Percentiles rank a stretch among this genome's conserved stretches.
phyloP scores from a whole-genome alignment of 2,888 invertebrate genomes.

The Melangyna quadrimaculata region DNA sequence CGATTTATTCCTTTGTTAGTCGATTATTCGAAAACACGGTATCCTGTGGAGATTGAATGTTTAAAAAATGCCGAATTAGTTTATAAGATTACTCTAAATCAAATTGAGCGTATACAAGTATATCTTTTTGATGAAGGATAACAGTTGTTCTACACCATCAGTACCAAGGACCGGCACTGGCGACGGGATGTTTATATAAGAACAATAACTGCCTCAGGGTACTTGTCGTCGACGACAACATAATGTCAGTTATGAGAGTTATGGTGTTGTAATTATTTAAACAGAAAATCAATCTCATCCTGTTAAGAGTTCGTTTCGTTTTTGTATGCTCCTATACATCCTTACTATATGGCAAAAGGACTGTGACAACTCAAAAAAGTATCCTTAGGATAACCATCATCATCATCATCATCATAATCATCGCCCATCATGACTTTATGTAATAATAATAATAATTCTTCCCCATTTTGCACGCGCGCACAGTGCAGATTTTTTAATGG shows the following conservation, averaged over 20 bases:
- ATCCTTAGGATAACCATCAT: slow-evolving; percentile 25
- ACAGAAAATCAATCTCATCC: slow-evolving; percentile 51
- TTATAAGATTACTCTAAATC: slow-evolving; percentile 60
- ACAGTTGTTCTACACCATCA: slow-evolving; percentile 25
- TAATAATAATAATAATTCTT: slow-evolving; percentile 2
- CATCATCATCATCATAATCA: not conserved
- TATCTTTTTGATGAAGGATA: slow-evolving; percentile 42
- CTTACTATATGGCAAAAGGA: not conserved
- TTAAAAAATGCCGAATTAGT: slow-evolving; percentile 52
- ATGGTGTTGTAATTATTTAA: slow-evolving; percentile 62
- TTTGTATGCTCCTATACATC: not conserved
- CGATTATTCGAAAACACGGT: slow-evolving; percentile 69
- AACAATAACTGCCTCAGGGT: slow-evolving; percentile 43
- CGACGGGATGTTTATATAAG: not conserved
- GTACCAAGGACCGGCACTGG: not conserved
- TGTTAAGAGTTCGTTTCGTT: not conserved
- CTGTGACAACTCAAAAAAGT: not conserved
- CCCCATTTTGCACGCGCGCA: slow-evolving; percentile 38
- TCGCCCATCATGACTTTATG: not conserved
- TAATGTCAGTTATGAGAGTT: slow-evolving; percentile 70
- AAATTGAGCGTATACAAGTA: slow-evolving; percentile 63
- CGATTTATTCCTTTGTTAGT: slow-evolving; percentile 48
- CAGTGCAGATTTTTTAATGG: slow-evolving; percentile 72
- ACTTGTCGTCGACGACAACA: slow-evolving; percentile 54
- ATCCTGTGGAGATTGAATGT: slow-evolving; percentile 56